Evolutionary conservation across 2,888 invertebrate species (phyloP).

Genomic region (Folsomia candida): DNA sequence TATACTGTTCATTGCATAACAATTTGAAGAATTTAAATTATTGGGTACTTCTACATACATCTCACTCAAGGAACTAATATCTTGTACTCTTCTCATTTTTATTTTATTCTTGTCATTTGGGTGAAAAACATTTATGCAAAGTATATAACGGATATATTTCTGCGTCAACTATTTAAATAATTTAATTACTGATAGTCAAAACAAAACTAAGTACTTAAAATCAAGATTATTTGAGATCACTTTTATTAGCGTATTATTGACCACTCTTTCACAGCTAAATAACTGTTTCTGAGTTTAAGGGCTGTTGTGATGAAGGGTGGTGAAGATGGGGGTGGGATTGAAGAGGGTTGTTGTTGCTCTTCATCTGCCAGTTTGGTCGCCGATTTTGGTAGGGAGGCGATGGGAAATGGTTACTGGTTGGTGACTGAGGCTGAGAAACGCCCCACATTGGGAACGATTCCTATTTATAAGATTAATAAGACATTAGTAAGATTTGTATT

Average conservation of each 20-base stretch:
- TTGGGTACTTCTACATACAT: too few relatives aligned
- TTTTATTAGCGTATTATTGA: constrained; percentile 1
- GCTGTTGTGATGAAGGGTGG: constrained; percentile 25
- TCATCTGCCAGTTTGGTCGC: constrained; percentile 29
- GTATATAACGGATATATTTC: too few relatives aligned
- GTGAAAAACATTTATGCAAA: too few relatives aligned
- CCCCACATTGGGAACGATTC: constrained; percentile 51
- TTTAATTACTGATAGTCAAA: not conserved
- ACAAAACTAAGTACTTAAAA: not conserved
- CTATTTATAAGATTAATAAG: constrained; percentile 25
- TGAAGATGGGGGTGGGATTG: not conserved
- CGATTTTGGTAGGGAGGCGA: constrained; percentile 38
- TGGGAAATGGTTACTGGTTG: constrained; percentile 35
- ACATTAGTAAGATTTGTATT: too few relatives aligned
- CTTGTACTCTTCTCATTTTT: too few relatives aligned
- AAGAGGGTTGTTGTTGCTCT: not conserved
- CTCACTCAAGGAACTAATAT: too few relatives aligned
- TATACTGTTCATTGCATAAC: too few relatives aligned
- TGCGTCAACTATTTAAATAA: not conserved
- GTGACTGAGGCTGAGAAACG: constrained; percentile 44
- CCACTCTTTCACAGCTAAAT: constrained; percentile 35
- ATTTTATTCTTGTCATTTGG: too few relatives aligned
- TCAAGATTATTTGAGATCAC: not conserved
- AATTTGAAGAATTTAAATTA: too few relatives aligned
- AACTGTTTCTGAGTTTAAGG: constrained; percentile 49